Conservation (phyloP, 2,888 invertebrate species). For the Cephus rjabovi region DNA sequence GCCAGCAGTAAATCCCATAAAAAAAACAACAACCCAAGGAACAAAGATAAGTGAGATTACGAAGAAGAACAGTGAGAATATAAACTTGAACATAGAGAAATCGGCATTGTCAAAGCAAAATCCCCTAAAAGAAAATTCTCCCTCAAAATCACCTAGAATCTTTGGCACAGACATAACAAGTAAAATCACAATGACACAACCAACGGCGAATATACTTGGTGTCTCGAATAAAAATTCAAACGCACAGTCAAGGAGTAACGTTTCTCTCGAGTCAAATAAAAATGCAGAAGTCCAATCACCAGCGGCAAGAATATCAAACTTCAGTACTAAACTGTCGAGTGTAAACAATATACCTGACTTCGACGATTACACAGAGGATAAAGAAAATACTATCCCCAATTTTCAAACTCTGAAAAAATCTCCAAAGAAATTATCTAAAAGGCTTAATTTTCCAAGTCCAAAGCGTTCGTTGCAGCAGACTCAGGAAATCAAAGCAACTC, state of each 20-base stretch:
- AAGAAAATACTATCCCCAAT: neutral
- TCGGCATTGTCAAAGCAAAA: neutral
- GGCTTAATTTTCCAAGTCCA: neutral
- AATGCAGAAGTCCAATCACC: neutral
- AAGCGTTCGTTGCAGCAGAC: neutral
- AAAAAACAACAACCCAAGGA: neutral
- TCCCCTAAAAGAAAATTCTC: neutral
- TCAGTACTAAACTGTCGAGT: neutral
- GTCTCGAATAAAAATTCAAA: neutral
- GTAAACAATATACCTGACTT: neutral
- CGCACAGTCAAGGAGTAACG: neutral
- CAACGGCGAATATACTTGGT: neutral
- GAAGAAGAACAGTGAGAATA: neutral
- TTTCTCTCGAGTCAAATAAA: neutral
- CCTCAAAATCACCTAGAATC: neutral
- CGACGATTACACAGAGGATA: neutral
- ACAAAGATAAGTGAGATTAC: neutral
- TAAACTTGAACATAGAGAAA: neutral
- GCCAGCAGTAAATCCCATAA: neutral
- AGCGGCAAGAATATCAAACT: neutral
- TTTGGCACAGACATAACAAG: slow-evolving; percentile 1
- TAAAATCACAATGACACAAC: neutral
- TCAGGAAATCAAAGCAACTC: neutral
- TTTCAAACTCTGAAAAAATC: neutral
- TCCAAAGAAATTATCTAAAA: neutral